Percentiles rank a stretch among this genome's conserved stretches.
These are phyloP conservation scores for Tetrapedia diversipes DNA, from an alignment of 2,888 invertebrate genomes.

Conservation along the genomic window DNA sequence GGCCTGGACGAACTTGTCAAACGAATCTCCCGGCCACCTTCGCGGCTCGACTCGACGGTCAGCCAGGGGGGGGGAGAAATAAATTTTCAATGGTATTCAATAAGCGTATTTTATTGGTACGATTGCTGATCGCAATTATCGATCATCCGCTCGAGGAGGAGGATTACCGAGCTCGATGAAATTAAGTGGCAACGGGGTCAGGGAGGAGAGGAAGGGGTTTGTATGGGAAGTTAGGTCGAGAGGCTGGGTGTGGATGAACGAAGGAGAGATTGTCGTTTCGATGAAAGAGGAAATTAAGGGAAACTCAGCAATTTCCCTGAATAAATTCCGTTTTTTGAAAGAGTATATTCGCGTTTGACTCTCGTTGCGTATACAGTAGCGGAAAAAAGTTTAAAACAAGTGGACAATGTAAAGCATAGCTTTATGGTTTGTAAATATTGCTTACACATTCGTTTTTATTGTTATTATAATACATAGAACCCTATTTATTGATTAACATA, in stretches of 20 bases:
- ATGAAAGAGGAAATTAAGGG: conserved; percentile 4
- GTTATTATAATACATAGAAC: too few species aligned
- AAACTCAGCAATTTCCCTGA: not conserved
- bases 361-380: too few species aligned
- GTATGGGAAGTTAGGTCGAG: conserved; percentile 3
- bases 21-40: conserved; percentile 23
- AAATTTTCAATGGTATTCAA: conserved; percentile 51
- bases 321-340: too few species aligned
- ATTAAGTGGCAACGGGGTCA: conserved; percentile 38
- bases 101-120: conserved; percentile 25
- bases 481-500: too few species aligned
- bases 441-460: too few species aligned
- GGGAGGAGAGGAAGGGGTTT: conserved; percentile 20
- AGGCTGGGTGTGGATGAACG: conserved; percentile 35
- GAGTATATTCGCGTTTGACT: too few species aligned
- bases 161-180: conserved; percentile 32
- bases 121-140: conserved; percentile 53
- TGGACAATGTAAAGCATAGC: too few species aligned
- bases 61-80: conserved; percentile 1
- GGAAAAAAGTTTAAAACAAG: too few species aligned
- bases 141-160: conserved; percentile 23
- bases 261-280: conserved; percentile 13
- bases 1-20: conserved; percentile 44
- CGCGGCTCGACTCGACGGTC: conserved; percentile 37
- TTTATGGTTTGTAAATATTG: too few species aligned